Conservation (phyloP, 2,113 vertebrate species). For the Perccottus glenii region DNA sequence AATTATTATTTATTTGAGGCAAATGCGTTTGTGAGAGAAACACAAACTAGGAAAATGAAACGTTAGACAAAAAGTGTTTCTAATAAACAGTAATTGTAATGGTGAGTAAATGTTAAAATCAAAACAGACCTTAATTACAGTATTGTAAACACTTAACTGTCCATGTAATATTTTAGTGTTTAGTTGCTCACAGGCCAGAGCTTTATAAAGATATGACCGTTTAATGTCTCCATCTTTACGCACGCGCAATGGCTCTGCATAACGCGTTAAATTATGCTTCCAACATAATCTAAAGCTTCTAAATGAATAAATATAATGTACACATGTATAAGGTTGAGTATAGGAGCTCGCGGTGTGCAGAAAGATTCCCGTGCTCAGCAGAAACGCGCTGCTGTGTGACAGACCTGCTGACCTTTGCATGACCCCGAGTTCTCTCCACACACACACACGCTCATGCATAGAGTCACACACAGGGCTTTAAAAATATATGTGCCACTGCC, state of each 20-base stretch:
- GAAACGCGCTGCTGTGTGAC: constrained; percentile 10
- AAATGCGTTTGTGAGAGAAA: no score
- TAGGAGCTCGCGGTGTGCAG: background rate
- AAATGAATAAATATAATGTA: constrained; percentile 4
- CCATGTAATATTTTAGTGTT: background rate
- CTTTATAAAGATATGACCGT: background rate
- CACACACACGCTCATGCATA: constrained; percentile 1
- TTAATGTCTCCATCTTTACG: constrained; percentile 43
- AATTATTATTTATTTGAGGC: no score
- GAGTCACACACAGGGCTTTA: constrained; percentile 34
- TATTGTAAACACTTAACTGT: background rate
- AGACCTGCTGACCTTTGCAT: constrained; percentile 75
- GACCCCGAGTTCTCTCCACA: constrained; percentile 66
- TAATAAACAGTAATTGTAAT: background rate
- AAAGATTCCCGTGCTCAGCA: constrained; percentile 9
- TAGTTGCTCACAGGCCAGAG: constrained; percentile 2
- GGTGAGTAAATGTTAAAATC: constrained; percentile 12
- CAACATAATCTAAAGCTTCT: constrained; percentile 1
- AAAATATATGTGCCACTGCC: constrained; percentile 60
- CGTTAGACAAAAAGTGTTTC: background rate
- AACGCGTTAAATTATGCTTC: constrained; percentile 11
- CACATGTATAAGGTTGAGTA: background rate
- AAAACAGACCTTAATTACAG: background rate
- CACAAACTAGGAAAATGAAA: background rate
- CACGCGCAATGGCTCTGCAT: constrained; percentile 25